Evolutionary conservation across 1,140 invertebrate genomes (phyloP).

Genomic region (Dryas iulia): DNA sequence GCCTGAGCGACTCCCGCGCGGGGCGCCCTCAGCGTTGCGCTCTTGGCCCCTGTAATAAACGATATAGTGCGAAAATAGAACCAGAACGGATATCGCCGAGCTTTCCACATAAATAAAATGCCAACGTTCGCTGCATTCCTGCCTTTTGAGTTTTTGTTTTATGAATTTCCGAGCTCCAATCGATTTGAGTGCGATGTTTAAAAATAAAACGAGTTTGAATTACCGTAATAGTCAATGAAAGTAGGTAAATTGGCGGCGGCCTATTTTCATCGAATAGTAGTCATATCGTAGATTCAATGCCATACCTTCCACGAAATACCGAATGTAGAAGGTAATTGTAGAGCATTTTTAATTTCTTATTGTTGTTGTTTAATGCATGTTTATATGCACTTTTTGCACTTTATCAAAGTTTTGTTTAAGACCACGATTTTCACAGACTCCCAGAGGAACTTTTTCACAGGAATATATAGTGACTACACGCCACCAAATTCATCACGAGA

Average conservation of each 20-base stretch:
- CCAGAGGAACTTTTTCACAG: background rate
- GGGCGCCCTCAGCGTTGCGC: constrained; percentile 40
- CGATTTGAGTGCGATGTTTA: constrained; percentile 56
- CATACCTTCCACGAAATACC: background rate
- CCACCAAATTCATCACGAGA: constrained; percentile 28
- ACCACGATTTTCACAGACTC: background rate
- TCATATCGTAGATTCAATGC: background rate
- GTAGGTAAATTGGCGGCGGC: constrained; percentile 46
- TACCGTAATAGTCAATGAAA: constrained; percentile 49
- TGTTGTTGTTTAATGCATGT: background rate
- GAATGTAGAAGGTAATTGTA: constrained; percentile 7
- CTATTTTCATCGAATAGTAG: constrained; percentile 24
- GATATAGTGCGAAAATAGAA: constrained; percentile 75
- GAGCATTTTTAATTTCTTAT: background rate
- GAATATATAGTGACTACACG: constrained; percentile 21
- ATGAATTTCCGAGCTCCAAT: constrained; percentile 53
- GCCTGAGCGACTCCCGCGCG: constrained; percentile 54
- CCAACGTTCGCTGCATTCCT: constrained; percentile 55
- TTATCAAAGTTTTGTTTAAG: background rate
- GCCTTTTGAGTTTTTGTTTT: constrained; percentile 55
- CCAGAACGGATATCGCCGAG: constrained; percentile 56
- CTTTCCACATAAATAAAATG: constrained; percentile 70
- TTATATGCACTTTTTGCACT: background rate
- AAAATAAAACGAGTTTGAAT: constrained; percentile 54
- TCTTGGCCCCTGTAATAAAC: constrained; percentile 63